These are phyloP conservation scores for Gambusia affinis DNA, from an alignment of 2,113 vertebrate species.

Conservation along the genomic window DNA sequence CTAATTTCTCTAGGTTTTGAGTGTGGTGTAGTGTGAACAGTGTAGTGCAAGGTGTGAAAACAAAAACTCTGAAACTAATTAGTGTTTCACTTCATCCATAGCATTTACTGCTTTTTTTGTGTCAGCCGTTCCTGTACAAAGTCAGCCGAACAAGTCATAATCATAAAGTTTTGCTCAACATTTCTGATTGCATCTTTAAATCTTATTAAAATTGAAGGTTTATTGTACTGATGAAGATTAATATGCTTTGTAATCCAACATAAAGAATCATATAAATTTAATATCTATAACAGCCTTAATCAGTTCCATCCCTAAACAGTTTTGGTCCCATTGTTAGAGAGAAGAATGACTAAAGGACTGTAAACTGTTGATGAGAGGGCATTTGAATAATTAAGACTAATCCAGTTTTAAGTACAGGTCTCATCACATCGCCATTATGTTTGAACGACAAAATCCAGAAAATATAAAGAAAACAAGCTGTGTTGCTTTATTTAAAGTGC, in stretches of 20 bases:
- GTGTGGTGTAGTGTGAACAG: conserved; percentile 1
- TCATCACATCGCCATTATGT: too few relatives aligned
- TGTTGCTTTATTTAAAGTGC: not conserved
- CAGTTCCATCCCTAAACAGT: not conserved
- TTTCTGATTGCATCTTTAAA: too few relatives aligned
- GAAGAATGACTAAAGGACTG: not conserved
- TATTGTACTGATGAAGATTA: too few relatives aligned
- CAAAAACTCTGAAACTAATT: conserved; percentile 13
- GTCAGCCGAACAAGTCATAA: too few relatives aligned
- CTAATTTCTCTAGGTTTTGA: conserved; percentile 41
- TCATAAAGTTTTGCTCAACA: too few relatives aligned
- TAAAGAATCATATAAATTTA: not conserved
- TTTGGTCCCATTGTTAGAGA: too few relatives aligned
- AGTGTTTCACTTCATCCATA: not conserved
- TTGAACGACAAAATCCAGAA: too few relatives aligned
- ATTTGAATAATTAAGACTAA: not conserved
- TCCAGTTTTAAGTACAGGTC: not conserved
- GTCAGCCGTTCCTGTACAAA: too few relatives aligned
- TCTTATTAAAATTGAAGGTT: too few relatives aligned
- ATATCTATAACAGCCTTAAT: not conserved
- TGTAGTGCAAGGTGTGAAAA: conserved; percentile 50
- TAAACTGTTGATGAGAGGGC: too few relatives aligned
- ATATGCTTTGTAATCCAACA: too few relatives aligned
- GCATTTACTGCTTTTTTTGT: not conserved
- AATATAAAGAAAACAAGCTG: not conserved